Base-by-base conservation (phyloP, 2,113 vertebrate genomes). In the Cyanistes caeruleus region DNA sequence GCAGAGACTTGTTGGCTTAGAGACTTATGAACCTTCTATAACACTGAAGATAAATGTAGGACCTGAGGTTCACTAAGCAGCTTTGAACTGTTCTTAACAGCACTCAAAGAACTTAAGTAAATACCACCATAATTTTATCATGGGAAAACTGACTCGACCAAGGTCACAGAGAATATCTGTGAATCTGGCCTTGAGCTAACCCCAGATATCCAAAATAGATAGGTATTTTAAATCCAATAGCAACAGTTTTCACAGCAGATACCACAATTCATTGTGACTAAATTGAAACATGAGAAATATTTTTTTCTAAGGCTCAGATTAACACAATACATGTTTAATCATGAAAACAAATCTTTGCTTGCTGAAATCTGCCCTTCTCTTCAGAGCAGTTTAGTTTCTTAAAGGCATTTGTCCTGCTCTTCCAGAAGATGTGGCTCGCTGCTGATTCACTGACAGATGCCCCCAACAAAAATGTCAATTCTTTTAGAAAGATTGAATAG, bases 181-280 rank as follows among this genome's bases (percentile, higher is more conserved):
- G 83, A 75, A 82, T 87, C 60, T 51, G 91, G 49, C 74, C 67
- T 72, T 91, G 49, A 89, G 51, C 49, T 89, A 91, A 96, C 37
- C 37, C 12, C 15, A 68, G 74, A 33, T 60, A 87, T 43, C 69
- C 51, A 56, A 81, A 94, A 53, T 33, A 60, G 16, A 64, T 22
- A 23, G 14, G 3, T 56, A 70, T 72, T 95, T 92, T 37, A 91
- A 84, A 84, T 33, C 49, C 33, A 87, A 39, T 7, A 87, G 84
- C 89, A 94, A 75, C n/a, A 44, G 53, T 39, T 94, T 87, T 79
- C 62, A 87, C 77, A 73, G 70, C 15, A 81, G 73, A 67, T 64
- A 84, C n/a, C 3, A 24, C 43, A 84, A 72, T 27, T 20, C 44
- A 64, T 89, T 62, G 13, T n/a, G 44, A 72, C 31, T 52, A 23